Evolutionary conservation across 2,888 invertebrate species (phyloP).

Genomic region (Arge pagana): DNA sequence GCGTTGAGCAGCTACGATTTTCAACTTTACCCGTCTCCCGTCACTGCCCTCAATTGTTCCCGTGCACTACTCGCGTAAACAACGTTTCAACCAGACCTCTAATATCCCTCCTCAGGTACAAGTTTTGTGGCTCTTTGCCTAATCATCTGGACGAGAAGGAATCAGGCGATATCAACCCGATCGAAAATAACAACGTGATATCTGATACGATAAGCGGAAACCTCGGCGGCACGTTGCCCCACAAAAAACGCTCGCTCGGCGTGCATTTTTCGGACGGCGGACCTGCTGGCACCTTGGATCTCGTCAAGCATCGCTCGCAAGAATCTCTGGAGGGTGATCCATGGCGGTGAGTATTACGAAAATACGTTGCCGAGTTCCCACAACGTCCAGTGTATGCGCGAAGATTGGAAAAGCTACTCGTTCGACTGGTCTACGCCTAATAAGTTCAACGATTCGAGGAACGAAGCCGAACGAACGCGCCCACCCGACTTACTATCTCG

Average conservation of each 20-base stretch:
- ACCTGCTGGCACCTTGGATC: constrained; percentile 46
- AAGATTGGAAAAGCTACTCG: too few species aligned
- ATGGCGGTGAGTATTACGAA: constrained; percentile 46
- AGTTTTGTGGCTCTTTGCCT: constrained; percentile 68
- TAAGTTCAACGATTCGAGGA: too few species aligned
- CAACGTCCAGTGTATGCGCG: background rate
- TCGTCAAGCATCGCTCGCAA: constrained; percentile 52
- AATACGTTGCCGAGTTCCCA: background rate
- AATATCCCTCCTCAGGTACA: constrained; percentile 46
- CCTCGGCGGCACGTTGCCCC: constrained; percentile 53
- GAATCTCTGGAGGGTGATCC: constrained; percentile 55
- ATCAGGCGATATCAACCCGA: constrained; percentile 57
- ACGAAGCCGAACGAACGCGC: too few species aligned
- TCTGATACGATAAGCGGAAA: constrained; percentile 50
- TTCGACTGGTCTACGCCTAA: too few species aligned
- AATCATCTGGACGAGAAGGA: constrained; percentile 70
- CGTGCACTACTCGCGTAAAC: constrained; percentile 13
- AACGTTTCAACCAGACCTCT: too few species aligned
- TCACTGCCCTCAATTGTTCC: too few species aligned
- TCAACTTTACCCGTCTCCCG: too few species aligned
- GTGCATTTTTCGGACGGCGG: constrained; percentile 49
- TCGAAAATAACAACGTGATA: constrained; percentile 63
- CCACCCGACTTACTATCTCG: too few species aligned
- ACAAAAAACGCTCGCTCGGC: constrained; percentile 49
- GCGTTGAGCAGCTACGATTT: too few species aligned